Conservation (phyloP, 2,888 invertebrate species). For the Proisotoma minuta region DNA sequence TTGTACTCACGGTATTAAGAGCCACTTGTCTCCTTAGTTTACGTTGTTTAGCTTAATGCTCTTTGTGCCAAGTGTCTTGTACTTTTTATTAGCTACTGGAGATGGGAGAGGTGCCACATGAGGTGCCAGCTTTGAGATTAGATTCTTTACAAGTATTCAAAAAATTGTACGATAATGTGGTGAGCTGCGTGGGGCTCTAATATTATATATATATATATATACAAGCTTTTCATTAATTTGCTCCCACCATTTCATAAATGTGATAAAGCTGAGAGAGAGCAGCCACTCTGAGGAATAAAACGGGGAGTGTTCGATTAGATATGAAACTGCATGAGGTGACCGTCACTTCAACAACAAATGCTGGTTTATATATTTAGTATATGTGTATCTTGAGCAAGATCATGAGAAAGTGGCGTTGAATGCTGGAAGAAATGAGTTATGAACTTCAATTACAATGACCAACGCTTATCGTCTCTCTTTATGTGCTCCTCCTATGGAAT, state of each 20-base stretch:
- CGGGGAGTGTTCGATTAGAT: constrained; percentile 9
- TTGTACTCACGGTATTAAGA: not conserved
- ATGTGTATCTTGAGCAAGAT: constrained; percentile 13
- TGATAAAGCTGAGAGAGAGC: not conserved
- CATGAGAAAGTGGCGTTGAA: not conserved
- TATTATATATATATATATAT: not conserved
- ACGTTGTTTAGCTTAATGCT: not conserved
- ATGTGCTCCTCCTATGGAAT: not conserved
- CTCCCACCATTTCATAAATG: constrained; percentile 7
- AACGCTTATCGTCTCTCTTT: constrained; percentile 2
- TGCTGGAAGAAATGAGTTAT: constrained; percentile 27
- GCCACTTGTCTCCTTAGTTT: not conserved
- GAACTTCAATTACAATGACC: constrained; percentile 28
- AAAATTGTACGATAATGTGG: constrained; percentile 9
- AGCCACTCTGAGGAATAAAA: constrained; percentile 14
- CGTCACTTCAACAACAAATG: not conserved
- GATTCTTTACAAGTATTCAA: constrained; percentile 12
- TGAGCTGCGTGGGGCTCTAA: constrained; percentile 16
- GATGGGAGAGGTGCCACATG: constrained; percentile 15
- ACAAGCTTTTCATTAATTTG: constrained; percentile 13
- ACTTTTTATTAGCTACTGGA: not conserved
- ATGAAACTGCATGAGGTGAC: constrained; percentile 8
- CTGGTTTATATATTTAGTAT: not conserved
- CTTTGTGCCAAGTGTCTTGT: not conserved
- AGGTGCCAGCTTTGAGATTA: constrained; percentile 17